Evolutionary conservation across 2,888 invertebrate species (phyloP).

Genomic region (Diaprepes abbreviatus): DNA sequence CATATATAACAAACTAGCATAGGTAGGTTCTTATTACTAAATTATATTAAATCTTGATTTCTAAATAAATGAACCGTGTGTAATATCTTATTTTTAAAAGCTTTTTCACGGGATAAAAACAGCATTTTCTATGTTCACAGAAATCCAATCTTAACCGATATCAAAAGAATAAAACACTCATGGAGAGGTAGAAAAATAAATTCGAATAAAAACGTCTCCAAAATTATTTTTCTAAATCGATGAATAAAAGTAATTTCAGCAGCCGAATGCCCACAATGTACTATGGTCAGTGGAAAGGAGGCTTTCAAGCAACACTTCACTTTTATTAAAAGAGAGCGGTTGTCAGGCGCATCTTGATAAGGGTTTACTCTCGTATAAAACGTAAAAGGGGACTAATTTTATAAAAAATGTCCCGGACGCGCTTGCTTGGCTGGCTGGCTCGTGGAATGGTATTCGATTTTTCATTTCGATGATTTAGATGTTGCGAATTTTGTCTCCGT

Average conservation of each 20-base stretch:
- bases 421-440: conserved; percentile 27
- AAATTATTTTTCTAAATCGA: conserved; percentile 47
- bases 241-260: conserved; percentile 49
- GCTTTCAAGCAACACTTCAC: conserved; percentile 49
- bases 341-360: conserved; percentile 51
- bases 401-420: conserved; percentile 41
- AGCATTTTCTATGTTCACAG: not conserved
- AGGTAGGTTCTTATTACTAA: too few species aligned
- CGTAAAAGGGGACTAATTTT: conserved; percentile 46
- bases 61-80: too few species aligned
- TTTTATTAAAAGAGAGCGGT: conserved; percentile 50
- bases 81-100: too few species aligned
- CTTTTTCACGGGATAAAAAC: not conserved
- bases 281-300: conserved; percentile 46
- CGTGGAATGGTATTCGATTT: conserved; percentile 38
- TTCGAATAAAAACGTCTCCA: conserved; percentile 36
- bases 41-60: too few species aligned
- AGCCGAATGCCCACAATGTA: conserved; percentile 42
- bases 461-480: conserved; percentile 46
- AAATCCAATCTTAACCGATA: conserved; percentile 3
- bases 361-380: conserved; percentile 48
- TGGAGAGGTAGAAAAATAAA: conserved; percentile 22
- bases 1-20: too few species aligned
- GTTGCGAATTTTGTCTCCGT: conserved; percentile 18
- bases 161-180: not conserved